Conservation (phyloP, 2,797 vertebrate genomes). For the Eulemur coronatus region DNA sequence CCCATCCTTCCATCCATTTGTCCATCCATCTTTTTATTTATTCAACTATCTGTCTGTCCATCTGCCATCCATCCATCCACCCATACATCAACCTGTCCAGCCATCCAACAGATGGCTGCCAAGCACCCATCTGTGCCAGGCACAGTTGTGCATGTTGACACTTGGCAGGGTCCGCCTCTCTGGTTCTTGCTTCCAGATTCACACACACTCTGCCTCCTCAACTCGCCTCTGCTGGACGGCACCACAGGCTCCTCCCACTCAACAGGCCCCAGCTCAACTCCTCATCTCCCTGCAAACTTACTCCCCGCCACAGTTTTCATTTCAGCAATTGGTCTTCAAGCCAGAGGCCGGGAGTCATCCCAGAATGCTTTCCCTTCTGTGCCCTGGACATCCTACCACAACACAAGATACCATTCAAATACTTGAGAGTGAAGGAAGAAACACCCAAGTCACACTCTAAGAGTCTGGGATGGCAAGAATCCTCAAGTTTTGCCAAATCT, state of each 20-base stretch:
- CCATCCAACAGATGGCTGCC: neutral
- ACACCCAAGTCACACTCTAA: neutral
- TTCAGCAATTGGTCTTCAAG: neutral
- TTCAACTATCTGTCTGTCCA: neutral
- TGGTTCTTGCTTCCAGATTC: neutral
- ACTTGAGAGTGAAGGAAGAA: neutral
- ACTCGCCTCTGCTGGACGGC: neutral
- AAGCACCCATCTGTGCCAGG: neutral
- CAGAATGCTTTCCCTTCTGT: neutral
- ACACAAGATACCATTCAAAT: neutral
- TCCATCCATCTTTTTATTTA: neutral
- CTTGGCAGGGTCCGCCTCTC: neutral
- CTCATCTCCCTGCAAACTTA: neutral
- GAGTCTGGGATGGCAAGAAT: neutral
- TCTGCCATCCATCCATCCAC: neutral
- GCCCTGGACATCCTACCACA: neutral
- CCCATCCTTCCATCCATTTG: no score
- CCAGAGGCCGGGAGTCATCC: neutral
- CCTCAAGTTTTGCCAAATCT: neutral
- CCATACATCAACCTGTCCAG: neutral
- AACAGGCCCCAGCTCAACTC: neutral
- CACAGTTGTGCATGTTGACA: neutral
- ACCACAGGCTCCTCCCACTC: neutral
- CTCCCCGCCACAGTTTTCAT: neutral
- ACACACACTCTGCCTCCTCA: neutral